Evolutionary conservation across 2,888 invertebrate genomes (phyloP).

Genomic region (Lasioglossum calceatum): DNA sequence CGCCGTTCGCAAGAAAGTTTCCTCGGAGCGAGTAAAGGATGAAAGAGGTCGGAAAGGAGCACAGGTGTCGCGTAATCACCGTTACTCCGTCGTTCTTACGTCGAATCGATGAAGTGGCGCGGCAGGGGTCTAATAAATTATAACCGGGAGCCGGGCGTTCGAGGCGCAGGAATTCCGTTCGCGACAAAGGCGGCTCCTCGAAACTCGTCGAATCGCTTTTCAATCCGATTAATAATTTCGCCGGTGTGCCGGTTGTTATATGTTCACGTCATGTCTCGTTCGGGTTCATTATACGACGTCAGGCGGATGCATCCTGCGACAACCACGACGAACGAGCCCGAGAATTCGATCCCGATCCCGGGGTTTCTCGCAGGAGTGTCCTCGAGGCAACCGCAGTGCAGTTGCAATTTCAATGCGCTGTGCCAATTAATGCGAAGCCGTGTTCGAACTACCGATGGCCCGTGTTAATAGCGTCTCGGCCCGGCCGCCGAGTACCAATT

Average conservation of each 20-base stretch:
- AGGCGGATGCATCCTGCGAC: slow-evolving; percentile 22
- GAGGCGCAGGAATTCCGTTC: neutral
- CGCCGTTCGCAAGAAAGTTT: neutral
- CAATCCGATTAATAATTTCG: slow-evolving; percentile 44
- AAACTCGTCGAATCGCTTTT: slow-evolving; percentile 27
- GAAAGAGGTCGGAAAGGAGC: slow-evolving; percentile 44
- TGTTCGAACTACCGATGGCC: slow-evolving; percentile 44
- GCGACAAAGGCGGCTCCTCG: slow-evolving; percentile 26
- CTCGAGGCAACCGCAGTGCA: slow-evolving; percentile 54
- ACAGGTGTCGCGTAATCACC: slow-evolving; percentile 52
- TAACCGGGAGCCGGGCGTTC: slow-evolving; percentile 20
- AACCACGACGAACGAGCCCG: neutral
- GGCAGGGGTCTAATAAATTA: slow-evolving; percentile 44
- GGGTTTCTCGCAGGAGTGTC: slow-evolving; percentile 24
- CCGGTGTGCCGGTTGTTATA: slow-evolving; percentile 23
- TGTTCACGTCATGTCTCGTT: neutral
- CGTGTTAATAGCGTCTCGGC: slow-evolving; percentile 46
- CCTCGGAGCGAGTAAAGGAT: neutral
- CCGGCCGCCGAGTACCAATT: slow-evolving; percentile 44
- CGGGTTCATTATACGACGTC: slow-evolving; percentile 34
- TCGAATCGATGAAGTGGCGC: slow-evolving; percentile 40
- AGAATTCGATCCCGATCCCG: neutral
- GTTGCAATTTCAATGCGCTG: slow-evolving; percentile 53
- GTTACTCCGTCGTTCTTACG: slow-evolving; percentile 43
- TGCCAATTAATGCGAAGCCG: slow-evolving; percentile 56